These are phyloP conservation scores for Trinorchestia longiramus DNA, from an alignment of 1,140 invertebrate species.

Conservation along the genomic window DNA sequence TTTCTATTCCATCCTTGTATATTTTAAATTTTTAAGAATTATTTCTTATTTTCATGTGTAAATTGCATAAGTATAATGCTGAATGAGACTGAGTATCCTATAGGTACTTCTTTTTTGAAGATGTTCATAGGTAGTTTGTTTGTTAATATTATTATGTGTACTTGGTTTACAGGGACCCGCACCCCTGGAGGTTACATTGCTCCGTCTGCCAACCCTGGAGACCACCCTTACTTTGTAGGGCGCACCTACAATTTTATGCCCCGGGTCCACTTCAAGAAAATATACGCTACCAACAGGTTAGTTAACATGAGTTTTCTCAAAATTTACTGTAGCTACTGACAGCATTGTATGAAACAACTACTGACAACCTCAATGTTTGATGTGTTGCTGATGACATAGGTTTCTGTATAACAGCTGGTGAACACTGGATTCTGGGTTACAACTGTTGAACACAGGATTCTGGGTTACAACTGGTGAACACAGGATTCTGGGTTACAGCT, in stretches of 20 bases:
- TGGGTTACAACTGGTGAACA: too few species aligned
- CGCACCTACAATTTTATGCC: slow-evolving; percentile 56
- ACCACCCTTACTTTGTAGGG: slow-evolving; percentile 60
- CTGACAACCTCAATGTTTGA: too few species aligned
- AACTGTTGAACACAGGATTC: too few species aligned
- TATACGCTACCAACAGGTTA: neutral
- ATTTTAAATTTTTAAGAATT: neutral
- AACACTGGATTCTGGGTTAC: too few species aligned
- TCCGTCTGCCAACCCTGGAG: slow-evolving; percentile 58
- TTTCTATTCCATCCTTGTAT: neutral
- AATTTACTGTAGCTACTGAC: too few species aligned
- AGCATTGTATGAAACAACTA: too few species aligned
- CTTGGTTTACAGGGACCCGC: slow-evolving; percentile 57
- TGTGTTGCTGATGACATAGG: too few species aligned
- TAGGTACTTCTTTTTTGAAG: neutral
- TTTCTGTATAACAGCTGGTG: too few species aligned
- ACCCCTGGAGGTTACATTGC: slow-evolving; percentile 62
- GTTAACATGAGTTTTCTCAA: too few species aligned
- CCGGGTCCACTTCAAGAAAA: slow-evolving; percentile 58
- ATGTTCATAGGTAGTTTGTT: neutral
- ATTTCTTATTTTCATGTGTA: neutral
- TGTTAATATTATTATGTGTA: neutral
- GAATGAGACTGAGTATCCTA: neutral
- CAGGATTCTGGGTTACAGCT: too few species aligned
- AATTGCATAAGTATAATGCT: neutral